Conservation (phyloP, 2,888 invertebrate species). For the Stenodera caucasica region DNA sequence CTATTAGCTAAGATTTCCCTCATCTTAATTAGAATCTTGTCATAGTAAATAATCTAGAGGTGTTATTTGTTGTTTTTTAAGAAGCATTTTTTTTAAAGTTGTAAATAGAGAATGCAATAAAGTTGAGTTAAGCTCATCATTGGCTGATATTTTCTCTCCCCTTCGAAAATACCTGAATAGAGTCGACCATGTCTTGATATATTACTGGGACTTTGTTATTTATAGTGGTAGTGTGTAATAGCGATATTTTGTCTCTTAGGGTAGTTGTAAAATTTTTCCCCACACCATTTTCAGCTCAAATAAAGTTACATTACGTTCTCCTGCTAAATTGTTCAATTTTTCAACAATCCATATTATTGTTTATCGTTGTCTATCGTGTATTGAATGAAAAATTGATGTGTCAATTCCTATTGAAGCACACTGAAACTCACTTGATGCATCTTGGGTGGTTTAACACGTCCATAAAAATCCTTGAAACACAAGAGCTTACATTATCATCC, state of each 20-base stretch:
- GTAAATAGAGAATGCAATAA: constrained; percentile 35
- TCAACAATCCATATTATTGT: constrained; percentile 13
- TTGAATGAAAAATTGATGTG: background rate
- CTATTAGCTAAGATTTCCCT: constrained; percentile 17
- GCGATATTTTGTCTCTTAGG: constrained; percentile 22
- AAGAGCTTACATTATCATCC: constrained; percentile 20
- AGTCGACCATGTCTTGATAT: constrained; percentile 25
- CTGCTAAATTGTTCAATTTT: background rate
- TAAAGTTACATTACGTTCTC: background rate
- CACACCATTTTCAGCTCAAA: background rate
- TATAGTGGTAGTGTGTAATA: constrained; percentile 16
- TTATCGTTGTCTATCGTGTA: background rate
- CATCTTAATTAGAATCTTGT: background rate
- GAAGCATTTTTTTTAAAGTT: constrained; percentile 14
- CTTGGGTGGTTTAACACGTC: constrained; percentile 1
- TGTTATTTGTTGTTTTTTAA: no score
- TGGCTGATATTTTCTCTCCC: constrained; percentile 26
- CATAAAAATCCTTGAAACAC: constrained; percentile 13
- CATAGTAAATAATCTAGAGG: no score
- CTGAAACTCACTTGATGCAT: background rate
- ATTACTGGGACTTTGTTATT: constrained; percentile 22
- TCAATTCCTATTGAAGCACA: background rate
- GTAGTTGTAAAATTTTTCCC: constrained; percentile 15
- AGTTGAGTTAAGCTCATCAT: constrained; percentile 39
- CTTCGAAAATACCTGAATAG: constrained; percentile 31